phyloP scores from a whole-genome alignment of 2,888 invertebrate species.

The Onthophagus sagittarius region DNA sequence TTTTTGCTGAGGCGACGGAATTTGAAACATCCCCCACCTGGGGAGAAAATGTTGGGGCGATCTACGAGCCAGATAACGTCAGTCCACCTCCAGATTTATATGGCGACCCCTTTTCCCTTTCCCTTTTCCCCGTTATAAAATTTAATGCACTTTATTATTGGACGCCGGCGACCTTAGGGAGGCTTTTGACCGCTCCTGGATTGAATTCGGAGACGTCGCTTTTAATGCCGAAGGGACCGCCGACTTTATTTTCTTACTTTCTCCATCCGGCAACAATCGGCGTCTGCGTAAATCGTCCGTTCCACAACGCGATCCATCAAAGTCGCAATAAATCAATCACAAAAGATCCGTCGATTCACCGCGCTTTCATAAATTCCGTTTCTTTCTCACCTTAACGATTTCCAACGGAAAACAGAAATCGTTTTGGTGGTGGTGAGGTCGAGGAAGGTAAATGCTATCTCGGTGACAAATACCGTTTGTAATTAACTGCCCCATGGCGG shows the following conservation, averaged over 20 bases:
- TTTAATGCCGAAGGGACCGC: background rate
- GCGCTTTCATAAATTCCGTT: constrained; percentile 40
- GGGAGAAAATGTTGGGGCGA: constrained; percentile 33
- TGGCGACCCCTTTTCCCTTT: constrained; percentile 36
- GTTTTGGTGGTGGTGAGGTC: too few species aligned
- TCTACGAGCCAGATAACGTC: constrained; percentile 44
- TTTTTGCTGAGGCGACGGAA: constrained; percentile 46
- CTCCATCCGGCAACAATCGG: background rate
- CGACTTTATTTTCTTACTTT: background rate
- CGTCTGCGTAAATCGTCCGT: constrained; percentile 4
- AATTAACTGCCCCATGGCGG: background rate
- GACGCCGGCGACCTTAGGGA: background rate
- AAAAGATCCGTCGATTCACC: constrained; percentile 39
- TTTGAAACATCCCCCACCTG: constrained; percentile 26
- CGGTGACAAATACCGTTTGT: background rate
- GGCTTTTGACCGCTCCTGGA: background rate
- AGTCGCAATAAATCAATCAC: constrained; percentile 48
- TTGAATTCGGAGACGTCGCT: background rate
- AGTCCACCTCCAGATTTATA: constrained; percentile 45
- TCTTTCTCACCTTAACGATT: background rate
- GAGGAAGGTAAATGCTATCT: background rate
- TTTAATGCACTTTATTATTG: constrained; percentile 16
- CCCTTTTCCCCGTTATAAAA: constrained; percentile 14
- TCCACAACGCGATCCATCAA: constrained; percentile 40
- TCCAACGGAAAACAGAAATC: too few species aligned